Evolutionary conservation across 2,888 invertebrate species (phyloP).

Genomic region (Epinotia brunnichana): DNA sequence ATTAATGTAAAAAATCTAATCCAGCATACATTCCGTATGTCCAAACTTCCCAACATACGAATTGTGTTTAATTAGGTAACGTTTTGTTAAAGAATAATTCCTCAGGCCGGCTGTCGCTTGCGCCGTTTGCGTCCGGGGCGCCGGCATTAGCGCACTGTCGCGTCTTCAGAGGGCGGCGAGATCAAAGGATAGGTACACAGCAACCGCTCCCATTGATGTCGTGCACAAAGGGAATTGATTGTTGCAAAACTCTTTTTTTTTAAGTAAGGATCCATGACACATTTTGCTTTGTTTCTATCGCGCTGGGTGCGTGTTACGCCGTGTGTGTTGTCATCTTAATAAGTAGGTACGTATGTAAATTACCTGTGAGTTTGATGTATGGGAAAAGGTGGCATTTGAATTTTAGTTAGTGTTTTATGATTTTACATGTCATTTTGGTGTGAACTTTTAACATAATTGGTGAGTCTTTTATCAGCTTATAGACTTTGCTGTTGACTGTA

Average conservation of each 20-base stretch:
- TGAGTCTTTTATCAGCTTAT: neutral
- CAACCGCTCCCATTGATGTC: constrained; percentile 83
- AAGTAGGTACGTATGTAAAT: constrained; percentile 36
- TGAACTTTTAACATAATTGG: neutral
- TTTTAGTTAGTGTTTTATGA: neutral
- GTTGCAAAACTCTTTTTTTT: constrained; percentile 80
- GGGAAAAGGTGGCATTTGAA: neutral
- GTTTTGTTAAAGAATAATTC: constrained; percentile 45
- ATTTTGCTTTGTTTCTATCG: constrained; percentile 64
- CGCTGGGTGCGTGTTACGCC: constrained; percentile 51
- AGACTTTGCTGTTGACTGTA: neutral
- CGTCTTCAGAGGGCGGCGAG: constrained; percentile 82
- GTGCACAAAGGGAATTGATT: constrained; percentile 83
- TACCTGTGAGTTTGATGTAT: neutral
- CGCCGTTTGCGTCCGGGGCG: constrained; percentile 65
- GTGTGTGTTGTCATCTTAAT: constrained; percentile 45
- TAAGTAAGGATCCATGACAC: constrained; percentile 74
- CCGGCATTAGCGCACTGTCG: constrained; percentile 80
- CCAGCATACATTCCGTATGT: neutral
- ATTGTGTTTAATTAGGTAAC: constrained; percentile 12
- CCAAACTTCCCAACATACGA: neutral
- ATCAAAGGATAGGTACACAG: constrained; percentile 83
- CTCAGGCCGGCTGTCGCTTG: constrained; percentile 55
- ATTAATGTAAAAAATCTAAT: neutral
- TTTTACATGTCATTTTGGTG: neutral